A percentile compares a stretch with the other conserved stretches of the same genome.
Conservation (phyloP, 1,140 invertebrate genomes). For the Hypothenemus hampei region DNA sequence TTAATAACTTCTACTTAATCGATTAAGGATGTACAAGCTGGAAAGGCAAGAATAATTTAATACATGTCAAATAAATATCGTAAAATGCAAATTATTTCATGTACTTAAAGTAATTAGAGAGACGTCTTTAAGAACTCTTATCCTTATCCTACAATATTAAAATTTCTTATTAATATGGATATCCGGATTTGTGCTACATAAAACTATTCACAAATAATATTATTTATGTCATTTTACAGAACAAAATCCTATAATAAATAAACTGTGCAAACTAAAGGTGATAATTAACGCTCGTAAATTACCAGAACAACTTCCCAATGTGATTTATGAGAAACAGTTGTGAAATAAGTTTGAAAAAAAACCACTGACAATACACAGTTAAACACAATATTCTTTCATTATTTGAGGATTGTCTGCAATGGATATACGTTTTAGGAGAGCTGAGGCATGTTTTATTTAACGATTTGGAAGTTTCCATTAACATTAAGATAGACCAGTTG, state of each 20-base stretch:
- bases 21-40: constrained; percentile 6
- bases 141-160: constrained; percentile 2
- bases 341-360: background rate
- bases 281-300: constrained; percentile 10
- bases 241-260: no score
- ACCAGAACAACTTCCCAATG: background rate
- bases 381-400: background rate
- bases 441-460: no score
- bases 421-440: background rate
- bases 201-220: background rate
- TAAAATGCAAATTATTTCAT: constrained; percentile 7
- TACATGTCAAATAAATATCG: constrained; percentile 15
- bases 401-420: background rate
- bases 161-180: constrained; percentile 4
- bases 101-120: constrained; percentile 13
- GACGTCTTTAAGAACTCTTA: background rate
- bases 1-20: constrained; percentile 9
- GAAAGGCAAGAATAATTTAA: constrained; percentile 13
- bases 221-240: background rate
- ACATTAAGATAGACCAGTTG: no score
- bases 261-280: background rate
- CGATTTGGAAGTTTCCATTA: no score
- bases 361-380: background rate
- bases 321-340: constrained; percentile 4
- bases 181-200: no score